Percentiles rank a stretch among this genome's conserved stretches.
Conservation (phyloP, 2,888 invertebrate genomes). For the Cactoblastis cactorum region DNA sequence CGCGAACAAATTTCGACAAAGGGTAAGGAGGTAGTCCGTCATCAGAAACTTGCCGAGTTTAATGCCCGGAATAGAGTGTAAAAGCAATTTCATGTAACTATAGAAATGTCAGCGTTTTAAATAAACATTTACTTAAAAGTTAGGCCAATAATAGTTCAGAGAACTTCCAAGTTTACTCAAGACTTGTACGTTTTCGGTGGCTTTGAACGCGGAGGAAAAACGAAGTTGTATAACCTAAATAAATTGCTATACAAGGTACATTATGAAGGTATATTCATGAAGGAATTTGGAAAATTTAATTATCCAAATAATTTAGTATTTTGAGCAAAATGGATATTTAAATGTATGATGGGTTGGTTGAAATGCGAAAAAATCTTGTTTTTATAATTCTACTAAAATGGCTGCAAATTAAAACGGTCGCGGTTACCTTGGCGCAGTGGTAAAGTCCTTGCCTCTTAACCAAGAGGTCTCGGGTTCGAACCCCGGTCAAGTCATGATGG, state of each 20-base stretch:
- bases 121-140: slow-evolving; percentile 21
- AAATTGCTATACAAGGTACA: background rate
- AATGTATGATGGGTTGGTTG: too few relatives aligned
- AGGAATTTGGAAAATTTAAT: too few relatives aligned
- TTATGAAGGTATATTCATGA: too few relatives aligned
- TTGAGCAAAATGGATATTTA: too few relatives aligned
- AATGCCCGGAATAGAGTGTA: background rate
- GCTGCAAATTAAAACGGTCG: too few relatives aligned
- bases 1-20: background rate
- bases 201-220: background rate
- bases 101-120: slow-evolving; percentile 15
- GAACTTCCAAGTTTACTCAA: slow-evolving; percentile 29
- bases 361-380: too few relatives aligned
- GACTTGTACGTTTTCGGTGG: slow-evolving; percentile 26
- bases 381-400: too few relatives aligned
- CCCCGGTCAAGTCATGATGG: too few relatives aligned
- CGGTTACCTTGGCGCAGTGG: too few relatives aligned
- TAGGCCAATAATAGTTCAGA: slow-evolving; percentile 27
- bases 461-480: too few relatives aligned
- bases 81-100: slow-evolving; percentile 4
- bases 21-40: background rate
- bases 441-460: too few relatives aligned
- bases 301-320: too few relatives aligned
- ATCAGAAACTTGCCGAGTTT: background rate
- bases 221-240: background rate